phyloP scores from a whole-genome alignment of 2,797 vertebrate species.

The Natrix natrix region DNA sequence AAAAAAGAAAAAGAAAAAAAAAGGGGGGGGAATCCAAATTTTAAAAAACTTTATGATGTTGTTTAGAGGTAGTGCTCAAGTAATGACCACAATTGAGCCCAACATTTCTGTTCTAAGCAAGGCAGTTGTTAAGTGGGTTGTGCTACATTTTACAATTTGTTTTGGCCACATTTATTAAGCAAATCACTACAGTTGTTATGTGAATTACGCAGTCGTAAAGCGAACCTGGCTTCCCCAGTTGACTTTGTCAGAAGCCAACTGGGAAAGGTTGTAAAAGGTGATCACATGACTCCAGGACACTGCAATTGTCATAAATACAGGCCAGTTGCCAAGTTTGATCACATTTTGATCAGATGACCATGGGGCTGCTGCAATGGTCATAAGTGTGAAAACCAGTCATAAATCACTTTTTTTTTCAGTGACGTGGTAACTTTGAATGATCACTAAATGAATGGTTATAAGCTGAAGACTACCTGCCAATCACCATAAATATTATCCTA shows the following conservation, averaged over 20 bases:
- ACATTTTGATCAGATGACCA: neutral
- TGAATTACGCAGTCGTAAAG: neutral
- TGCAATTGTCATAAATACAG: neutral
- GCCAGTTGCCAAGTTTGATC: neutral
- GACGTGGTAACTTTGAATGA: neutral
- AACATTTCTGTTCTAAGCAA: neutral
- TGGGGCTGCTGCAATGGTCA: neutral
- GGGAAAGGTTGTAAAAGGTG: neutral
- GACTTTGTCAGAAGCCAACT: neutral
- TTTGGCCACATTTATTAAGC: neutral
- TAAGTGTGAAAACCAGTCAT: neutral
- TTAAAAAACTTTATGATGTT: neutral
- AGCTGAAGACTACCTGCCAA: neutral
- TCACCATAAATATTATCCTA: neutral
- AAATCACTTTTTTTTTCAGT: neutral
- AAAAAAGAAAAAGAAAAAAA: neutral
- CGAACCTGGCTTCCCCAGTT: neutral
- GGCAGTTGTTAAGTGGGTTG: neutral
- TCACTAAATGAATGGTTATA: neutral
- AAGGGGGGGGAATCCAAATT: neutral
- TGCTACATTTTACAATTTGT: neutral
- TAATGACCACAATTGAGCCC: neutral
- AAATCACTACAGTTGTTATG: neutral
- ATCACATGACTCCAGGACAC: neutral
- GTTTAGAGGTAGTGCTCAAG: neutral